Conservation (phyloP, 2,797 vertebrate genomes). For the Liparis tanakae region DNA sequence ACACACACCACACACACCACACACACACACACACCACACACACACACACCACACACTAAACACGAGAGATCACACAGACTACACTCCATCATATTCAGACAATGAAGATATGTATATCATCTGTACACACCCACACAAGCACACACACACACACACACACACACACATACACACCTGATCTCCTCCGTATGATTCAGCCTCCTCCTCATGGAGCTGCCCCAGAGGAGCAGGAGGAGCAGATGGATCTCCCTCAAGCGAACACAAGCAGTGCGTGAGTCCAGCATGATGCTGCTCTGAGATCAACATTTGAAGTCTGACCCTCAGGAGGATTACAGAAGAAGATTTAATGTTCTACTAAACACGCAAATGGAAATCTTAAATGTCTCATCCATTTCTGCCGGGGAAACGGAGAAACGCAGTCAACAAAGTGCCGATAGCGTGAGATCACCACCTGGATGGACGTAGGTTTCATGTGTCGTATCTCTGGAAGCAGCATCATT, state of each 20-base stretch:
- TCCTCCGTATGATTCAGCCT: slow-evolving; percentile 59
- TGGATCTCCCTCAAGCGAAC: slow-evolving; percentile 72
- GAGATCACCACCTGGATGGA: background rate
- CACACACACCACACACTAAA: no score
- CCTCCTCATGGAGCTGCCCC: slow-evolving; percentile 65
- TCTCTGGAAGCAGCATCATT: slow-evolving; percentile 26
- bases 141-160: slow-evolving; percentile 9
- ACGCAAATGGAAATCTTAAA: background rate
- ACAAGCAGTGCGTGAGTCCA: slow-evolving; percentile 33
- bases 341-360: background rate
- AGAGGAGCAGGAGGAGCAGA: slow-evolving; percentile 79
- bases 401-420: background rate
- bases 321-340: slow-evolving; percentile 21
- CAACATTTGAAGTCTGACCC: slow-evolving; percentile 33
- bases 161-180: slow-evolving; percentile 71
- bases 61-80: slow-evolving; percentile 26
- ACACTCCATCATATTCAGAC: background rate
- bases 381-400: background rate
- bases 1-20: slow-evolving; percentile 60
- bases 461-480: background rate
- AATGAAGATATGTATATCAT: background rate
- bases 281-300: slow-evolving; percentile 44
- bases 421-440: background rate
- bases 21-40: background rate
- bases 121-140: no score